These are phyloP conservation scores for Protaetia brevitarsis DNA, from an alignment of 1,140 invertebrate species.

Conservation along the genomic window DNA sequence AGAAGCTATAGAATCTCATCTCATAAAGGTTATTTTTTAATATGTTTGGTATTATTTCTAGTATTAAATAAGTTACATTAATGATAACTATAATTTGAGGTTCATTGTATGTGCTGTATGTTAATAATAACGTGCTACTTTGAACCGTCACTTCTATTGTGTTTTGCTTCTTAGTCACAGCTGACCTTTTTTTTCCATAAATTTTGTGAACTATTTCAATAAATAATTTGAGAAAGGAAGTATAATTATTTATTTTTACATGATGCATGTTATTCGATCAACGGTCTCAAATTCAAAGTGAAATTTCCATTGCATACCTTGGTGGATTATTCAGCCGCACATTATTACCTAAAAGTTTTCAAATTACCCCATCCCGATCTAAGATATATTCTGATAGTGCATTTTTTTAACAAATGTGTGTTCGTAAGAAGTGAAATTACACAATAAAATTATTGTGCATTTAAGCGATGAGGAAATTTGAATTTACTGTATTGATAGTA, in stretches of 20 bases:
- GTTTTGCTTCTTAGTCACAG: not conserved
- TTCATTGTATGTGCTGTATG: constrained; percentile 3
- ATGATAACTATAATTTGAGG: not conserved
- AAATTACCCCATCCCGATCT: too few relatives aligned
- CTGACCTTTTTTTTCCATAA: constrained; percentile 5
- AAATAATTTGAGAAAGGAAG: constrained; percentile 39
- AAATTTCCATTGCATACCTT: not conserved
- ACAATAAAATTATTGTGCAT: not conserved
- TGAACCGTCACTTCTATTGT: constrained; percentile 1
- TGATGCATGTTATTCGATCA: constrained; percentile 29
- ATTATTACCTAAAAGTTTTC: too few relatives aligned
- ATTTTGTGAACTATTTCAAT: constrained; percentile 37
- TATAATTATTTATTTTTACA: constrained; percentile 43
- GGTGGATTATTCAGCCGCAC: not conserved
- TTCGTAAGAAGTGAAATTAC: not conserved
- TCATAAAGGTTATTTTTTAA: constrained; percentile 76
- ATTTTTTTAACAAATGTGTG: not conserved
- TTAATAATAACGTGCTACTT: constrained; percentile 7
- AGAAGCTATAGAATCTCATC: constrained; percentile 87
- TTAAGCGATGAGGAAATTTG: not conserved
- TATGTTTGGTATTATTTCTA: constrained; percentile 24
- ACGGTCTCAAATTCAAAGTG: constrained; percentile 13
- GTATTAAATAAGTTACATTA: constrained; percentile 11
- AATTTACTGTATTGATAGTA: not conserved
- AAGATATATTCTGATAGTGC: not conserved